Percentiles rank a stretch among this genome's conserved stretches.
Evolutionary conservation across 2,797 vertebrate species (phyloP).

Genomic region (Borostomias antarcticus): DNA sequence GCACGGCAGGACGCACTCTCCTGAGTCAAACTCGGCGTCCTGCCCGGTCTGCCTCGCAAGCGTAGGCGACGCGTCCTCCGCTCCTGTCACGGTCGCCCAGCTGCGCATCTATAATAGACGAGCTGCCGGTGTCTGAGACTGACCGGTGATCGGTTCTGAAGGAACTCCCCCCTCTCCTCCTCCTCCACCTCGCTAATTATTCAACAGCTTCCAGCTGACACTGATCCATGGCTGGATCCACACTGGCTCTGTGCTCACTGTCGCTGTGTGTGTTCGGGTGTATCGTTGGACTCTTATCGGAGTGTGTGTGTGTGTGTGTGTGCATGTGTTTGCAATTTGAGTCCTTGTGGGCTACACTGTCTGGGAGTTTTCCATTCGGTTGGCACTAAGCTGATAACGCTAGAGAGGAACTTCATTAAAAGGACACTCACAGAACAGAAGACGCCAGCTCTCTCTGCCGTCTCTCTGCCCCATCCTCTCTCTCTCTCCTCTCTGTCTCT

Average conservation of each 20-base stretch:
- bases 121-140: constrained; percentile 31
- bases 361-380: background rate
- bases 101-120: constrained; percentile 39
- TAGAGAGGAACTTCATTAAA: background rate
- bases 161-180: constrained; percentile 28
- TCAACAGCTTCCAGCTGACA: constrained; percentile 32
- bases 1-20: background rate
- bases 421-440: background rate
- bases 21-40: too few species aligned
- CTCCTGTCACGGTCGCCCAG: background rate
- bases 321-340: background rate
- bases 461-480: background rate
- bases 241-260: background rate
- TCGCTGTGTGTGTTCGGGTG: background rate
- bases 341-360: constrained; percentile 1
- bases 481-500: background rate
- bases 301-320: constrained; percentile 9
- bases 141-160: constrained; percentile 25
- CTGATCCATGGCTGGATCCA: background rate
- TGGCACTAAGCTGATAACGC: background rate
- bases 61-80: too few species aligned
- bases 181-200: constrained; percentile 44
- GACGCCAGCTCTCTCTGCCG: background rate
- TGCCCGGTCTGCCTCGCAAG: too few species aligned
- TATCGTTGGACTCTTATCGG: background rate